Evolutionary conservation across 2,797 vertebrate species (phyloP), one percentile per base, ranked within the genome.

Genomic region (Sebastes baramenuke): DNA sequence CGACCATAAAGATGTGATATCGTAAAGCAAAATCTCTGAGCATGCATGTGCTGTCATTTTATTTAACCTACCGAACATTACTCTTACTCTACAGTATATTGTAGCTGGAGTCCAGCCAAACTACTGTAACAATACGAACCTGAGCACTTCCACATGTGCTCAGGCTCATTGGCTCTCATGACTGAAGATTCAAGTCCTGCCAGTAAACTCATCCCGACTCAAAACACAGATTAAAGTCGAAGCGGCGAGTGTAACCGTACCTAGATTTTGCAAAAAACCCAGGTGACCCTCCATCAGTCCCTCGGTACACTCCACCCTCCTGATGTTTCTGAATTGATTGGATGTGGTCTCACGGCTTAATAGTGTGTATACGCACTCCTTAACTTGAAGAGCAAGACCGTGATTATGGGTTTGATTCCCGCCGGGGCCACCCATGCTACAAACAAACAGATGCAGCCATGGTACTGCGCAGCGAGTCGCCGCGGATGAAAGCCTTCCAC

Each of bases 351-450:
- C 54, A 12, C 2, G 42, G 87, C 86, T 90, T 93, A 94, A 93
- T 94, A 90, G 54, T 76, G 85, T 90, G 76, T 88, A 88, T 84
- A 84, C 81, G 79, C 75, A 75, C 82, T 80, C 81, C 90, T 93
- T 92, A 79, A 93, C 92, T 92, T 90, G 72, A 86, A 87, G 70
- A 80, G 80, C 67, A 54, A 73, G 85, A 77, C 85, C 83, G 67
- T 92, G 92, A 94, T 94, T 92, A 89, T 82, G 82, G 88, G 87
- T 84, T 85, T 87, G 89, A 92, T 80, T 91, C 52, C 83, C 29
- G 61, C 82, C 42, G 85, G 75, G 92, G 91, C 93, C 94, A 94
- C 94, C 92, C 92, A 91, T 67, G 87, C 83, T 94, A 92, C 92
- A 91, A 93, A 92, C 89, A 91, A 89, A 91, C 86, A 86, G 67